Base-by-base conservation (phyloP, 1,140 invertebrate genomes). In the Tyrophagus putrescentiae region DNA sequence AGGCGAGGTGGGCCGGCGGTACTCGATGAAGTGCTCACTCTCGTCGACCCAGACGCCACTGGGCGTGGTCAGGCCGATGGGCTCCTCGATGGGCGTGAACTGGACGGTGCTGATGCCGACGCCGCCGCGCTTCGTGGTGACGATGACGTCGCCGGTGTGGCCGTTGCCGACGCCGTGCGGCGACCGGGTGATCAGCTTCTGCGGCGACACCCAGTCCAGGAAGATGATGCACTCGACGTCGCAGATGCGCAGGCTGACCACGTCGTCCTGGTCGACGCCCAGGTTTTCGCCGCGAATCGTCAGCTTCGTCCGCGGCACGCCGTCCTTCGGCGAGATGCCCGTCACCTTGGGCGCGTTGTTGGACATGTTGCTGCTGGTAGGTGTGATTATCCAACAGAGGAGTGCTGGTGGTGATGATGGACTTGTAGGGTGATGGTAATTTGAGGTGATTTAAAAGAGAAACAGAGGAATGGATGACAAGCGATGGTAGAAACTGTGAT, bases 21-120 rank as follows among this genome's bases (percentile, higher is more conserved):
- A 76, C 62, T 80, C 83, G 57, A 84, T 80, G 3, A 81, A 74
- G 3, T 82, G 81, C 74, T 93, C 65, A 69, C 64, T 72, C 70
- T 78, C 93, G 73, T 98, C 93, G 1, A 98, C 87, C 95, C 95
- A 98, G 9, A 98, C 90, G n/a, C 92, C 89, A 67, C 88, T 93
- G 71, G 98, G 95, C 73, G 97, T 95, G 57, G 96, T 80, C 1
- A 93, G 91, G 0, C 90, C 89, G 73, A 87, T 82, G 1, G 83
- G 62, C 32, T 66, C 58, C 27, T 65, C 57, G 27, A 52, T 62
- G 76, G 82, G 86, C 72, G 86, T 81, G 72, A 98, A 98, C 66
- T 93, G 87, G 4, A 98, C 91, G 21, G 91, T 96, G 50, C 87
- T 95, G 16, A 85, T 85, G 18, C 95, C 95, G 68, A 81, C 77